Evolutionary conservation across 2,888 invertebrate species (phyloP).

Genomic region (Bursaphelenchus okinawaensis): DNA sequence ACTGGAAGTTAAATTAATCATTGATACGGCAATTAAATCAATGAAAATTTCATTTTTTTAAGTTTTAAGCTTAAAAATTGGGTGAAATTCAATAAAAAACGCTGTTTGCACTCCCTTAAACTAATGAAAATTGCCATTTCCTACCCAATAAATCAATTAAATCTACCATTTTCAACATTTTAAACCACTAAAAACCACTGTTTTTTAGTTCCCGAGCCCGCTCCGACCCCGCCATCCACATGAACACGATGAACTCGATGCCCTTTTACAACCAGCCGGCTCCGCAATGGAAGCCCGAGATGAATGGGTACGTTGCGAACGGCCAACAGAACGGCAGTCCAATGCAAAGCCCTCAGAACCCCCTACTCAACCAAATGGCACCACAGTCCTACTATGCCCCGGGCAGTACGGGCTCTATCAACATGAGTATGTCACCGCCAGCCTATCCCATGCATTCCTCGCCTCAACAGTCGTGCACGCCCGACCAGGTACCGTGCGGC

Average conservation of each 20-base stretch:
- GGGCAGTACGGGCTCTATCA: not conserved
- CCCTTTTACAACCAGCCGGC: slow-evolving; percentile 21
- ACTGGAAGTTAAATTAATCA: too few relatives aligned
- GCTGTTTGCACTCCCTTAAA: too few relatives aligned
- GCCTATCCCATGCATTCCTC: slow-evolving; percentile 11
- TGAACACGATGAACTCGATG: slow-evolving; percentile 29
- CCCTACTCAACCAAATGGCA: not conserved
- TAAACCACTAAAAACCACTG: not conserved
- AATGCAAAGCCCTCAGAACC: slow-evolving; percentile 1
- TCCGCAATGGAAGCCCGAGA: slow-evolving; percentile 16
- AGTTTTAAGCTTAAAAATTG: too few relatives aligned
- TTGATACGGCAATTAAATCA: too few relatives aligned
- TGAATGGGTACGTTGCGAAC: slow-evolving; percentile 6
- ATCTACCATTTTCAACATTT: too few relatives aligned
- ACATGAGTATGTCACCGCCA: not conserved
- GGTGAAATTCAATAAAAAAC: too few relatives aligned
- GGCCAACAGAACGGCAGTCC: slow-evolving; percentile 19
- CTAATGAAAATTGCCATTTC: too few relatives aligned
- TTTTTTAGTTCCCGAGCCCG: slow-evolving; percentile 33
- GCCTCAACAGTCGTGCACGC: slow-evolving; percentile 13
- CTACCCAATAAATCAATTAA: too few relatives aligned
- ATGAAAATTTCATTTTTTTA: too few relatives aligned
- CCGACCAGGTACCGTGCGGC: slow-evolving; percentile 16
- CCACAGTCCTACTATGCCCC: slow-evolving; percentile 4
- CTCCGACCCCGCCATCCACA: slow-evolving; percentile 52